Conservation (phyloP, 2,888 invertebrate genomes). For the Campoletis raptor region DNA sequence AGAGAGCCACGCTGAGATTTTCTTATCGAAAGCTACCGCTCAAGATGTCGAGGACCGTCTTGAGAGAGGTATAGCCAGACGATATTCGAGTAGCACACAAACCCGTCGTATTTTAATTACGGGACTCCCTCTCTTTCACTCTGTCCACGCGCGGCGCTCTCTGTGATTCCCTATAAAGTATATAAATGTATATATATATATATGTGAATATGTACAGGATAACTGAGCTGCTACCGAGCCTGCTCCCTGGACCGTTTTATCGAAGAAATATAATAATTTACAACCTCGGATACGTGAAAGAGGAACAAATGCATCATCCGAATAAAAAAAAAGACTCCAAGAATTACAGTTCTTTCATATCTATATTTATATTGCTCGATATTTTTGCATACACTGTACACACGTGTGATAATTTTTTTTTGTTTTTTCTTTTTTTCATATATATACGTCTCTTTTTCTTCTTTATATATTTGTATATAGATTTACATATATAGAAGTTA, state of each 20-base stretch:
- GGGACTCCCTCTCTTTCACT: slow-evolving; percentile 57
- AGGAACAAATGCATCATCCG: slow-evolving; percentile 74
- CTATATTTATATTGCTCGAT: background rate
- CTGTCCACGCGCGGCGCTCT: slow-evolving; percentile 58
- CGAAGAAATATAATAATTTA: slow-evolving; percentile 78
- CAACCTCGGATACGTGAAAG: slow-evolving; percentile 70
- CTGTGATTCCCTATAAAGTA: slow-evolving; percentile 40
- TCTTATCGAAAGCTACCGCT: slow-evolving; percentile 67
- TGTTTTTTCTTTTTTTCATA: background rate
- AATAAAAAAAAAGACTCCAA: slow-evolving; percentile 66
- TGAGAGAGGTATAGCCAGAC: slow-evolving; percentile 29
- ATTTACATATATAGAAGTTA: slow-evolving; percentile 28
- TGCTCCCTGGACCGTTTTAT: slow-evolving; percentile 72
- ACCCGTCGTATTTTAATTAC: slow-evolving; percentile 68
- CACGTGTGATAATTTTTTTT: slow-evolving; percentile 27
- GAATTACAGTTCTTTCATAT: slow-evolving; percentile 34
- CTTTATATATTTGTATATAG: slow-evolving; percentile 8
- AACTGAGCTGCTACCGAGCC: slow-evolving; percentile 36
- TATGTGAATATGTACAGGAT: background rate
- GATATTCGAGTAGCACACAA: slow-evolving; percentile 56
- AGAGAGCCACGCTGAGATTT: slow-evolving; percentile 35
- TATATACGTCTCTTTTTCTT: slow-evolving; percentile 5
- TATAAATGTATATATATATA: background rate
- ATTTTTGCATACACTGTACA: background rate
- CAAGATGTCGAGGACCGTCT: slow-evolving; percentile 60